Evolutionary conservation across 2,113 vertebrate species (phyloP), one percentile per base, ranked within the genome.

Genomic region (Paramisgurnus dabryanus): DNA sequence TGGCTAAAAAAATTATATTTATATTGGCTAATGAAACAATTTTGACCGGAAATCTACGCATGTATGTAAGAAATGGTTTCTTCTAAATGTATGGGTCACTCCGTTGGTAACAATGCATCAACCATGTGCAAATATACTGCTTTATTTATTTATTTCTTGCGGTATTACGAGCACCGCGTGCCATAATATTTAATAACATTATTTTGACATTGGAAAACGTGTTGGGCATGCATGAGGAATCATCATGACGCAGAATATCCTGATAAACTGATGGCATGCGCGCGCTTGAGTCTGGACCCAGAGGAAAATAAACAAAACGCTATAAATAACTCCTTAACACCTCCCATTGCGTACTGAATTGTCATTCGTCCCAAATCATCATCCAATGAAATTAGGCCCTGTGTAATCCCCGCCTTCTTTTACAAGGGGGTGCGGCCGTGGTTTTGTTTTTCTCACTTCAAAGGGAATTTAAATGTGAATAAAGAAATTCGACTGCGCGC

Each of bases 221-320:
- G 77, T 13, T 66, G 27, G 15, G 17, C 17, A 41, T 53, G 27
- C 40, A 8, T 40, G 10, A 9, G 18, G 27, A 7, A 58, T 6
- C 11, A 34, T 50, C 73, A 17, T 63, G 60, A 65, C 72, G 60
- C 45, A 83, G 53, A 68, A 34, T 11, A 17, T 66, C 13, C 68
- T 70, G 79, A 78, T 47, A 58, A 84, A 77, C 74, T 60, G 34
- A 64, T 70, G 74, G 69, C 66, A 76, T 57, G 67, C 64, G 6
- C 27, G 55, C 66, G 66, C 75, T 27, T 68, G 45, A 69, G 83
- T 34, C 43, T 64, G 12, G 27, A 63, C 15, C 5, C 43, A 60
- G 40, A 64, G 43, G 8, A 55, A 76, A 67, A 76, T 50, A 82
- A 84, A 72, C 70, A 66, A 6, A 2, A 9, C 8, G 50, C 81